These are phyloP conservation scores for Eubucco bourcierii DNA, from an alignment of 2,113 vertebrate genomes.

Conservation along the genomic window DNA sequence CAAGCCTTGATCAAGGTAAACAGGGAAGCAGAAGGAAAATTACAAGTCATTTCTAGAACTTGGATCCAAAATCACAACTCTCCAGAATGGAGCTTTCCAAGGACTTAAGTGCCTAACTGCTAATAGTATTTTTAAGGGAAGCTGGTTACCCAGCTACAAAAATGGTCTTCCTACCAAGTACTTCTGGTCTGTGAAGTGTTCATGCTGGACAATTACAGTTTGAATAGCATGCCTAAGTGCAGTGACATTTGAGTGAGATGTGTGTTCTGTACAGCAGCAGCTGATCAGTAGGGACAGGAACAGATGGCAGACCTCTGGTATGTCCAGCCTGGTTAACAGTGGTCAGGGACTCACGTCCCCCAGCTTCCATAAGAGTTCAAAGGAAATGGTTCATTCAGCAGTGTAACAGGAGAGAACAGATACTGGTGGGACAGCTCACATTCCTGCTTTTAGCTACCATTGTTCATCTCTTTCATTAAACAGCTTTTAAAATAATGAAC, in stretches of 20 bases:
- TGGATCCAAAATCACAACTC: background rate
- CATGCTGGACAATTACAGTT: background rate
- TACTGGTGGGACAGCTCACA: background rate
- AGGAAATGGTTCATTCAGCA: background rate
- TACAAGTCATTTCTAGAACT: background rate
- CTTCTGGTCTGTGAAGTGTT: background rate
- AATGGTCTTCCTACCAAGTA: background rate
- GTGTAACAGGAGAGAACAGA: background rate
- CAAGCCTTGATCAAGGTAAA: conserved; percentile 60
- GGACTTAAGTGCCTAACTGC: background rate
- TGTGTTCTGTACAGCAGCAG: background rate
- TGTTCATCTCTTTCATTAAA: background rate
- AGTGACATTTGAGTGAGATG: background rate
- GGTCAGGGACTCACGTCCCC: background rate
- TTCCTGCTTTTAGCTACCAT: background rate
- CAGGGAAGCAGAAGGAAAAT: conserved; percentile 45
- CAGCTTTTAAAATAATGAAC: background rate
- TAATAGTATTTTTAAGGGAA: background rate
- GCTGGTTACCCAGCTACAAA: background rate
- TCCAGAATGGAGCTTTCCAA: background rate
- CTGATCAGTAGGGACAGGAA: background rate
- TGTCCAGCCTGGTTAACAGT: rapidly evolving
- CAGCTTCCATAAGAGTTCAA: background rate
- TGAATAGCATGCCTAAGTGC: background rate
- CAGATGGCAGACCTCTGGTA: background rate